A percentile compares a stretch with the other conserved stretches of the same genome.
phyloP scores from a whole-genome alignment of 2,888 invertebrate species.

The Drosophila lacicola region DNA sequence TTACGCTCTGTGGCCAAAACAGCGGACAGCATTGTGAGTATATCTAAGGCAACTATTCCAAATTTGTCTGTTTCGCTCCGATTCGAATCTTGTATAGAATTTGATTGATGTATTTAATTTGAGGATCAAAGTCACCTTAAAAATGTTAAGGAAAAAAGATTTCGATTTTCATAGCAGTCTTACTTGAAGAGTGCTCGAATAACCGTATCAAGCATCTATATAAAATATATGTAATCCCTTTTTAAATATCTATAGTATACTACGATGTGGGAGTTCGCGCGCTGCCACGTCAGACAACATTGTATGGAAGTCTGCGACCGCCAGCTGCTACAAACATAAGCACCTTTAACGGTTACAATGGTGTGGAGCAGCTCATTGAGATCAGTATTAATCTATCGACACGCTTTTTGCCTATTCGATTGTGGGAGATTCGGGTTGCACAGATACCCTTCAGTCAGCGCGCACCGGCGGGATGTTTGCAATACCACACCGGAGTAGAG shows the following conservation, averaged over 20 bases:
- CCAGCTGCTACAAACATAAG: conserved; percentile 44
- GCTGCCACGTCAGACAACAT: conserved; percentile 69
- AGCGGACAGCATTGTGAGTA: conserved; percentile 93
- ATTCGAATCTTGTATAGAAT: background rate
- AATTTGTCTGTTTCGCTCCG: background rate
- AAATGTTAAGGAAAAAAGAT: no score
- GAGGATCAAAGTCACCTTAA: no score
- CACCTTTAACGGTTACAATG: background rate
- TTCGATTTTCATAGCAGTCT: no score
- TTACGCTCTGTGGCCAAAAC: conserved; percentile 92
- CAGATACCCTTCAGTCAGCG: conserved; percentile 92
- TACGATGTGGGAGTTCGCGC: conserved; percentile 82
- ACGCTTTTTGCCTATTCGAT: conserved; percentile 88
- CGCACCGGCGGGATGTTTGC: conserved; percentile 91
- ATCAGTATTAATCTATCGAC: conserved; percentile 87
- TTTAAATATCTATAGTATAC: conserved; percentile 75
- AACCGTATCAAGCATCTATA: background rate
- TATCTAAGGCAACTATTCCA: background rate
- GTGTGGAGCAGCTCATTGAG: conserved; percentile 70
- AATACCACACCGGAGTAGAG: conserved; percentile 88
- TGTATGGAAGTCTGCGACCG: conserved; percentile 71
- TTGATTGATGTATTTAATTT: no score
- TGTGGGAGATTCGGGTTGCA: conserved; percentile 92
- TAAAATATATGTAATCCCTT: background rate
- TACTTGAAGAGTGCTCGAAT: no score